Conservation (phyloP, 2,797 vertebrate genomes). For the Arremon aurantiirostris region DNA sequence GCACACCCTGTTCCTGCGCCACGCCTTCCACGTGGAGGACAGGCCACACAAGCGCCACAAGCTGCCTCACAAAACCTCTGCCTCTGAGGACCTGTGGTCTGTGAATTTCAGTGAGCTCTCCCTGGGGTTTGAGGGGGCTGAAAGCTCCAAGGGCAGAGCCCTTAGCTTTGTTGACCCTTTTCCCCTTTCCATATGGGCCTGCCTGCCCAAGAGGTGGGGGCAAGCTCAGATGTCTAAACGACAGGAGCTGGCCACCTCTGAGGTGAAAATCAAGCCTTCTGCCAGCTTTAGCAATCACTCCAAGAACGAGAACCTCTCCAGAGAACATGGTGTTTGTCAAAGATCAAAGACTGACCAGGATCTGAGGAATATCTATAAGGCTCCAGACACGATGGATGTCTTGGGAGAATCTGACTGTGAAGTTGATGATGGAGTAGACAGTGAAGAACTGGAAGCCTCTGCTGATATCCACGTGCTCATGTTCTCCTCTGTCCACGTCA, state of each 20-base stretch:
- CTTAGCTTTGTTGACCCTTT: constrained; percentile 90
- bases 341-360: constrained; percentile 76
- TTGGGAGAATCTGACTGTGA: constrained; percentile 34
- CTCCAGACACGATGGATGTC: constrained; percentile 30
- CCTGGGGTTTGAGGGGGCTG: constrained; percentile 87
- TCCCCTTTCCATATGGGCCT: constrained; percentile 88
- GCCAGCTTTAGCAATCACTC: constrained; percentile 70
- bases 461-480: constrained; percentile 76
- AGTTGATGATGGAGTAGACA: constrained; percentile 17
- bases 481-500: constrained; percentile 79
- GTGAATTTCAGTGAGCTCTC: constrained; percentile 82
- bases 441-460: constrained; percentile 58
- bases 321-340: constrained; percentile 57
- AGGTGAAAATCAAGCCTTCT: constrained; percentile 71
- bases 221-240: constrained; percentile 31
- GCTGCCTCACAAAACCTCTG: constrained; percentile 47
- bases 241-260: constrained; percentile 9
- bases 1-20: constrained; percentile 83
- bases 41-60: neutral
- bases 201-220: constrained; percentile 79
- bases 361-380: constrained; percentile 61
- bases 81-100: constrained; percentile 88
- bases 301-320: constrained; percentile 22
- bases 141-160: constrained; percentile 82
- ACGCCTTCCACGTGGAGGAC: constrained; percentile 72